These are phyloP conservation scores for Leptosomus discolor DNA, from an alignment of 2,113 vertebrate species.

Conservation along the genomic window DNA sequence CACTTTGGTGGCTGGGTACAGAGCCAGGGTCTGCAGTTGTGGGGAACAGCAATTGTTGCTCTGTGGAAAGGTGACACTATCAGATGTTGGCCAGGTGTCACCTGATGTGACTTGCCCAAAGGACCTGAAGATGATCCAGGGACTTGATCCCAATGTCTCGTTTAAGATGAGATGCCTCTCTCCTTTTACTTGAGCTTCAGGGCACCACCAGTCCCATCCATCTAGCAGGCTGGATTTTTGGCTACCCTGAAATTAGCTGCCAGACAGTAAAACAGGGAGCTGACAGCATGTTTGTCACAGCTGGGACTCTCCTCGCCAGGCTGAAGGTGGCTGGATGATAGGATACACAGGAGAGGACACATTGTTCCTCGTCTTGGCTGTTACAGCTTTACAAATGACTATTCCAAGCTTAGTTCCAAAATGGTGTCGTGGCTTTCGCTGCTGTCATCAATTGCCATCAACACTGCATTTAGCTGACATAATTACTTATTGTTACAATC, in stretches of 20 bases:
- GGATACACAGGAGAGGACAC: conserved; percentile 58
- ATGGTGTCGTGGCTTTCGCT: conserved; percentile 58
- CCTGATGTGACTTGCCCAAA: not conserved
- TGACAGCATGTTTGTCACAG: conserved; percentile 36
- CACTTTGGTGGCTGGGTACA: not conserved
- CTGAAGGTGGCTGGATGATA: conserved; percentile 49
- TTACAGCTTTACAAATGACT: conserved; percentile 54
- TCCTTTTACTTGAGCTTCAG: not conserved
- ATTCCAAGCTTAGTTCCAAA: conserved; percentile 63
- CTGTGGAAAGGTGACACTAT: not conserved
- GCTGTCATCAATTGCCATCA: conserved; percentile 68
- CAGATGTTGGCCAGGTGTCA: not conserved
- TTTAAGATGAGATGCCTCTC: not conserved
- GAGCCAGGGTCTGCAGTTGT: not conserved
- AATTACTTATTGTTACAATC: conserved; percentile 75
- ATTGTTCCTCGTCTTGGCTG: conserved; percentile 2
- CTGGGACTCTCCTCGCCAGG: not conserved
- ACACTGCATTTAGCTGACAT: conserved; percentile 74
- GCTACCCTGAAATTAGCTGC: not conserved
- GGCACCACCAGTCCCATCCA: not conserved
- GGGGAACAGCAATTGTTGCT: not conserved
- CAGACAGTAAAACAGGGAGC: not conserved
- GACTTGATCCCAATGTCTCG: not conserved
- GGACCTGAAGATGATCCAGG: not conserved
- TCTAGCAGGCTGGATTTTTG: not conserved